Conservation (phyloP, 2,888 invertebrate species). For the Xanthia togata region DNA sequence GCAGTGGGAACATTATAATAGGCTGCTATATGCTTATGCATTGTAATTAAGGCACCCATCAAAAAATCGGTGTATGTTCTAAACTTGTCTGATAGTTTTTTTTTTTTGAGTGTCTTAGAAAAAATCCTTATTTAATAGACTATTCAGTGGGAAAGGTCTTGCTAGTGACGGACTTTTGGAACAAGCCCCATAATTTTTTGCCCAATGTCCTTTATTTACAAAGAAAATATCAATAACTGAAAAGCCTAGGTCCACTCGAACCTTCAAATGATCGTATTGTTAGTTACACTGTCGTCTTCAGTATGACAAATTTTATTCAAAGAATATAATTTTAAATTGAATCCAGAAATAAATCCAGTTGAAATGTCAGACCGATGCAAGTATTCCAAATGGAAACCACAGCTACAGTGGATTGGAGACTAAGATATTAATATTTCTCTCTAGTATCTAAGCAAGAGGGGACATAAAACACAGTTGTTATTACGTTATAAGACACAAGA, state of each 20-base stretch:
- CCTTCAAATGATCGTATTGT: not conserved
- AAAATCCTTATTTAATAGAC: not conserved
- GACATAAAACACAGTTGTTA: slow-evolving; percentile 51
- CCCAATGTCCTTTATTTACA: not conserved
- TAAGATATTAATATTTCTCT: slow-evolving; percentile 49
- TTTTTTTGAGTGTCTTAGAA: not conserved
- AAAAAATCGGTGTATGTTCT: not conserved
- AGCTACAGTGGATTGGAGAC: slow-evolving; percentile 16
- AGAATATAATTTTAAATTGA: slow-evolving; percentile 10
- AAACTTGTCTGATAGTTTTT: not conserved
- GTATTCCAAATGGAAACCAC: slow-evolving; percentile 24
- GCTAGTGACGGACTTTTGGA: not conserved
- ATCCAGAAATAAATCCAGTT: slow-evolving; percentile 11
- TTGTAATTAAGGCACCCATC: too few species aligned
- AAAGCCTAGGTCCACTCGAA: not conserved
- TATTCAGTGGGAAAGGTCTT: not conserved
- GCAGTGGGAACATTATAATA: too few species aligned
- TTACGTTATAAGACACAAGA: slow-evolving; percentile 54
- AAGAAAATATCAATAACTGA: not conserved
- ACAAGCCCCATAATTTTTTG: not conserved
- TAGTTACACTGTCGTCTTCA: not conserved
- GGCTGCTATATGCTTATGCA: too few species aligned
- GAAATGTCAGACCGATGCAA: slow-evolving; percentile 13
- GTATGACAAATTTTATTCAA: not conserved
- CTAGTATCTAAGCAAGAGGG: slow-evolving; percentile 23